phyloP scores from a whole-genome alignment of 2,888 invertebrate species.

The Drosophila cognata region DNA sequence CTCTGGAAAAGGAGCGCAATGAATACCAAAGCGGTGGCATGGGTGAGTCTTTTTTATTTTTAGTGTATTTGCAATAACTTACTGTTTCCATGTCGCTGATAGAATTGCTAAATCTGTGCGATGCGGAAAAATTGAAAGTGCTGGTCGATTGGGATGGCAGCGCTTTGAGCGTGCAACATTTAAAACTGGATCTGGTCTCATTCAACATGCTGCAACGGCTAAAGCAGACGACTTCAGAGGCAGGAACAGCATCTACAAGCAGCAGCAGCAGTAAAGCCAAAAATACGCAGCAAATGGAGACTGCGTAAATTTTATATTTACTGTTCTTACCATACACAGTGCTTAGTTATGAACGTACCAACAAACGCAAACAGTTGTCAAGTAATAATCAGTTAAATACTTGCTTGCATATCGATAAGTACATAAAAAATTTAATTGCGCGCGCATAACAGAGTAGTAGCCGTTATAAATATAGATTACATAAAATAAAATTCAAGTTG shows the following conservation, averaged over 20 bases:
- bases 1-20: slow-evolving; percentile 89
- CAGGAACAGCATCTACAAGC: slow-evolving; percentile 3
- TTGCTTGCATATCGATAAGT: background rate
- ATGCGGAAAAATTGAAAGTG: slow-evolving; percentile 78
- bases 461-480: background rate
- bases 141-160: slow-evolving; percentile 84
- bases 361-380: background rate
- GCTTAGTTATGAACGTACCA: background rate
- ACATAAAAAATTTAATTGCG: background rate
- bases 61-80: background rate
- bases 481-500: background rate
- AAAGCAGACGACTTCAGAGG: slow-evolving; percentile 40
- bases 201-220: slow-evolving; percentile 77
- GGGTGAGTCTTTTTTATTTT: slow-evolving; percentile 85
- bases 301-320: slow-evolving; percentile 19
- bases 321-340: background rate
- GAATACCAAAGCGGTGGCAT: slow-evolving; percentile 92
- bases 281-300: slow-evolving; percentile 56
- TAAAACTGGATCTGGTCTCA: slow-evolving; percentile 83
- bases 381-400: background rate
- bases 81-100: background rate
- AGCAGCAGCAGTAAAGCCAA: slow-evolving; percentile 8
- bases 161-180: slow-evolving; percentile 84
- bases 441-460: background rate
- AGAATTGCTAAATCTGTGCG: slow-evolving; percentile 83